phyloP scores from a whole-genome alignment of 2,888 invertebrate genomes.

The Philaethria dido region DNA sequence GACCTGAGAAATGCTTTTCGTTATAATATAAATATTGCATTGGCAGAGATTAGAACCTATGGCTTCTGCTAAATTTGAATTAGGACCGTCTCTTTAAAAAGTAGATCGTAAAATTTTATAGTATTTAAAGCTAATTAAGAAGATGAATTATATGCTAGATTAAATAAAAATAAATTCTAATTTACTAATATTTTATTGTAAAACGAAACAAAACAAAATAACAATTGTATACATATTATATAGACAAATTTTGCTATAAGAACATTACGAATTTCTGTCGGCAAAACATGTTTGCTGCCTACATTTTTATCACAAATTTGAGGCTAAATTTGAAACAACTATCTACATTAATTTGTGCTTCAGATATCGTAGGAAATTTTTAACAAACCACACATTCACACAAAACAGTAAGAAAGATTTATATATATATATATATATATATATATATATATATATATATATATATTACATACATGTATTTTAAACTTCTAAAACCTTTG shows the following conservation, averaged over 20 bases:
- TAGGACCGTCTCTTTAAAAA: too few relatives aligned
- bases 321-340: not conserved
- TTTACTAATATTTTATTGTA: slow-evolving; percentile 3
- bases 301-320: slow-evolving; percentile 8
- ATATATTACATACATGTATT: not conserved
- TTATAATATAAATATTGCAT: too few relatives aligned
- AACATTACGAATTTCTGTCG: slow-evolving; percentile 6
- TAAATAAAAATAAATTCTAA: not conserved
- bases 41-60: too few relatives aligned
- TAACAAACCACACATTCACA: not conserved
- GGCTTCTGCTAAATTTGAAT: too few relatives aligned
- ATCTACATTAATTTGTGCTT: slow-evolving; percentile 10
- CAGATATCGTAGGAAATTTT: too few relatives aligned
- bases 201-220: slow-evolving; percentile 12
- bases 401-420: not conserved
- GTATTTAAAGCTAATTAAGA: too few relatives aligned
- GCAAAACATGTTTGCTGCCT: not conserved
- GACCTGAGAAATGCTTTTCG: too few relatives aligned
- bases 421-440: not conserved
- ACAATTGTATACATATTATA: slow-evolving; percentile 12
- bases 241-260: not conserved
- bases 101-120: too few relatives aligned
- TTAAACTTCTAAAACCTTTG: not conserved
- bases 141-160: not conserved
- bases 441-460: not conserved